phyloP scores from a whole-genome alignment of 2,113 vertebrate genomes.

The Notechis scutatus region DNA sequence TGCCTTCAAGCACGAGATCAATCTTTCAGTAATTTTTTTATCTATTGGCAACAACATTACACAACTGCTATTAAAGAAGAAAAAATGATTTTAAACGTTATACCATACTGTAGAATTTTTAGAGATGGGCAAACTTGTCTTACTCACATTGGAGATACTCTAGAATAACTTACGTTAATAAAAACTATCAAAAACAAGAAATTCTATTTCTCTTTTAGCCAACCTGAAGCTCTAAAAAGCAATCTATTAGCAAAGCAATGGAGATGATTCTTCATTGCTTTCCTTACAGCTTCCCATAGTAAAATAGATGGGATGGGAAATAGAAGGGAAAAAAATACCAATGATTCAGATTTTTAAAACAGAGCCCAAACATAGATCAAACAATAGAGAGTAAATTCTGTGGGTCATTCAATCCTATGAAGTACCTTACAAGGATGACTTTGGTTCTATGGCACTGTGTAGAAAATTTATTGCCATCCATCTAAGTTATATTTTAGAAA shows the following conservation, averaged over 20 bases:
- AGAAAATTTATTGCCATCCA: background rate
- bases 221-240: background rate
- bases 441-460: background rate
- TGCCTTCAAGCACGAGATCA: background rate
- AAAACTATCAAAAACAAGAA: background rate
- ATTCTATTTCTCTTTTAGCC: background rate
- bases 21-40: background rate
- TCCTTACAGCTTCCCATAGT: background rate
- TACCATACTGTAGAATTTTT: background rate
- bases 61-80: background rate
- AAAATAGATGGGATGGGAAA: background rate
- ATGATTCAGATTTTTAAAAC: background rate
- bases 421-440: background rate
- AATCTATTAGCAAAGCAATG: background rate
- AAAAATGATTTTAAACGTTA: background rate
- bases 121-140: background rate
- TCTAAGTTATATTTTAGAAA: background rate
- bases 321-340: background rate
- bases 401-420: background rate
- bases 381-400: background rate
- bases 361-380: conserved; percentile 20
- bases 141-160: background rate
- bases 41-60: background rate
- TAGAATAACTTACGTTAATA: background rate
- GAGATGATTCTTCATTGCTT: background rate